Evolutionary conservation across 2,797 vertebrate genomes (phyloP).

Genomic region (Pterois miles): DNA sequence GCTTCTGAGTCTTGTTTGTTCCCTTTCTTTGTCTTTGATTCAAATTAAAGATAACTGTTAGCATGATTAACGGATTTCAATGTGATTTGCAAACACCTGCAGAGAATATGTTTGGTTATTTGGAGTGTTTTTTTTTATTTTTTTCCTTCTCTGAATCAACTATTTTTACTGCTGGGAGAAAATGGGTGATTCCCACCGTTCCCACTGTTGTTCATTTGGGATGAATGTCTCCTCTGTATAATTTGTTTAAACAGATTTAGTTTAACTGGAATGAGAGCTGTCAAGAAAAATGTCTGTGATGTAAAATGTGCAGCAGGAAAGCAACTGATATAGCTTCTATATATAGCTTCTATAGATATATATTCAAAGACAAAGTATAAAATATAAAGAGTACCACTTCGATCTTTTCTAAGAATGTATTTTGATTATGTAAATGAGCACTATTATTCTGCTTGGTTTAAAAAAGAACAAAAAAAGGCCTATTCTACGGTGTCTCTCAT

Average conservation of each 20-base stretch:
- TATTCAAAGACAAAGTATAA: constrained; percentile 71
- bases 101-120: not conserved
- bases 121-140: not conserved
- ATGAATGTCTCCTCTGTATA: constrained; percentile 69
- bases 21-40: constrained; percentile 49
- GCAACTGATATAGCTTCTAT: constrained; percentile 67
- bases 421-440: constrained; percentile 82
- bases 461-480: constrained; percentile 51
- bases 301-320: constrained; percentile 77
- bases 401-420: constrained; percentile 88
- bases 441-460: constrained; percentile 69
- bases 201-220: constrained; percentile 50
- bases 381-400: constrained; percentile 70
- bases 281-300: constrained; percentile 73
- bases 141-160: not conserved
- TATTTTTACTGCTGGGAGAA: constrained; percentile 37
- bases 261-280: constrained; percentile 65
- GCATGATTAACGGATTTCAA: constrained; percentile 64
- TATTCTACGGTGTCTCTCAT: constrained; percentile 57
- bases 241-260: constrained; percentile 57
- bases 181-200: constrained; percentile 39
- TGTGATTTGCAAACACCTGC: constrained; percentile 59
- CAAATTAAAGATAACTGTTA: constrained; percentile 52
- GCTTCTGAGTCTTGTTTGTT: constrained; percentile 41
- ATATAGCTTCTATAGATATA: constrained; percentile 66